Base-by-base conservation (phyloP, 2,888 invertebrate species). In the Drymonia ruficornis region DNA sequence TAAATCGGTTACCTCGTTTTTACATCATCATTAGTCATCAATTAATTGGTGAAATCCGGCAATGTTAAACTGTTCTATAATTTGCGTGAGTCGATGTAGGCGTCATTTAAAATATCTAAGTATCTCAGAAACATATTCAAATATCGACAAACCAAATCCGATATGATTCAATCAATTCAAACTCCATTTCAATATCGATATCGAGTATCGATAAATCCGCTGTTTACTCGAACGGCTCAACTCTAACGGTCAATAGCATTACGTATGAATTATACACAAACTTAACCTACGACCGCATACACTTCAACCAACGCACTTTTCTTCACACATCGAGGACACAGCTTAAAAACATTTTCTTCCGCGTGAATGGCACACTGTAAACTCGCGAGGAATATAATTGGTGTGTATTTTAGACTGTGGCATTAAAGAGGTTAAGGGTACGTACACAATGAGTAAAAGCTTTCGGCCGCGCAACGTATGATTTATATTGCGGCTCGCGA, bases 401-500 rank as follows among this genome's bases (percentile, higher is more conserved):
- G 51, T 53, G 57, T 60, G 57, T 56, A 50, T 48, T 63, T 66
- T 69, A 71, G 57, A 52, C 66, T 74, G 63, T 72, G 63, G 29
- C 52, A 55, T 57, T 56, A 75, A 74, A 70, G 69, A 70, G 81
- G 79, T 77, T 78, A 77, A 81, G 78, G 74, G 74, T 74, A 71
- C 71, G 72, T 78, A 65, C 69, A 69, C 70, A 69, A 70, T 72
- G 69, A 70, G 72, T 74, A 72, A 73, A 75, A 77, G 78, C 79
- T 78, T 81, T 80, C 76, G 65, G 65, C 74, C 67, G 71, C 67
- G 71, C 67, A 71, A 52, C 63, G 65, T 72, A 69, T 91, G 91
- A 91, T 91, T 91, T 91, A 91, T 89, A 82, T 84, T 90, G 91
- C 74, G 91, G 91, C 88, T 73, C 79, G 66, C 81, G 83, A 84